Evolutionary conservation across 2,888 invertebrate genomes (phyloP), one percentile per base, ranked within the genome.

Genomic region (Acleris emargana): DNA sequence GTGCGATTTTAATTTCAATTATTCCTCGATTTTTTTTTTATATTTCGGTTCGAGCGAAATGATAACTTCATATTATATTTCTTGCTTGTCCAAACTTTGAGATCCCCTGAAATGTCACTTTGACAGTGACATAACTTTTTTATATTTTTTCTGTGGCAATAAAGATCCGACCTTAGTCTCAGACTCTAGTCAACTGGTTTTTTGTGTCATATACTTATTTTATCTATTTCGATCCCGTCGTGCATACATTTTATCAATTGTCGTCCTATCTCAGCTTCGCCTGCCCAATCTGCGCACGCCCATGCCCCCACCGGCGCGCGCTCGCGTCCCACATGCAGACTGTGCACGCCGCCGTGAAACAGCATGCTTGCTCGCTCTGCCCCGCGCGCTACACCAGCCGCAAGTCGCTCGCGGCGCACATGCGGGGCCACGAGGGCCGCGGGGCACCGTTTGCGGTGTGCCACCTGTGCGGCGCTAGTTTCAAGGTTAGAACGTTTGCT

Each of bases 391-490:
- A 82, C 57, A 73, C 74, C 2, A 84, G 75, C 13, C 68, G 78
- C 2, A 81, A 81, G 62, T 78, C 82, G 0, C 64, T 86, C 0
- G 68, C 77, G 1, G 64, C 81, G 3, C 89, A 89, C 38, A 57
- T 72, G 32, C 69, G 2, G 13, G 7, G 22, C 0, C 58, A 62
- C 20, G 11, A 32, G 5, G 54, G 47, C 1, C 11, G 38, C 13
- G 20, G 18, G n/a, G 52, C 32, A 0, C 22, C 32, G 38, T 5
- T 1, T 6, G 82, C 82, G 0, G 74, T 89, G 0, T 91, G 91
- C 25, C 86, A 89, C 47, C 61, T 84, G 0, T 91, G 91, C 22
- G 91, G 91, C 0, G 81, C 72, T 2, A 77, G 71, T 22, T 90
- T 88, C 68, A 88, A 88, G 86, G 91, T 89, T 25, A 25, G 25